phyloP scores from a whole-genome alignment of 2,888 invertebrate genomes.

The Xestia rhomboidea region DNA sequence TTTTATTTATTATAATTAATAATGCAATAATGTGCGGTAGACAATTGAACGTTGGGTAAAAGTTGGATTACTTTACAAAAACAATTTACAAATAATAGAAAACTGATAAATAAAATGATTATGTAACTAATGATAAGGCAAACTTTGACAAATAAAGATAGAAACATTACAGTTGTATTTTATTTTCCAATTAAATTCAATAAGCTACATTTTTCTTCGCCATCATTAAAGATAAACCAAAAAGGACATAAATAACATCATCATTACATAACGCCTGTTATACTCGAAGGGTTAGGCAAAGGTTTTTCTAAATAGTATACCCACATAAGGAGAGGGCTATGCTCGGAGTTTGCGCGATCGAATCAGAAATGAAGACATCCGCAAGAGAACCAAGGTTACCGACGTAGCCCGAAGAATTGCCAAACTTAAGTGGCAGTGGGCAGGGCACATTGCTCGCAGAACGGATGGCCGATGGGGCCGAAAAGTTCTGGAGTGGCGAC shows the following conservation, averaged over 20 bases:
- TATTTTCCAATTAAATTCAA: conserved; percentile 44
- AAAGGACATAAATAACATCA: not conserved
- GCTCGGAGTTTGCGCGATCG: too few species aligned
- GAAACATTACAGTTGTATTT: conserved; percentile 74
- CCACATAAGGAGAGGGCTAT: too few species aligned
- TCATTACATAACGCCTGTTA: not conserved
- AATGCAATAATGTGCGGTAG: conserved; percentile 55
- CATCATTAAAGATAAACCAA: not conserved
- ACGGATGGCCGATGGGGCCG: too few species aligned
- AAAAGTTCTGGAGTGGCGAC: too few species aligned
- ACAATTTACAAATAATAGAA: conserved; percentile 66
- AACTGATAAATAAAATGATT: conserved; percentile 69
- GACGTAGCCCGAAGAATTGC: too few species aligned
- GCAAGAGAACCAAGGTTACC: too few species aligned
- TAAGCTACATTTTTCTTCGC: not conserved
- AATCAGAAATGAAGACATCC: too few species aligned
- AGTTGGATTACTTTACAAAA: conserved; percentile 62
- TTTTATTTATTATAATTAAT: conserved; percentile 36
- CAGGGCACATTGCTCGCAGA: too few species aligned
- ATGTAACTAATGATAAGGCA: conserved; percentile 75
- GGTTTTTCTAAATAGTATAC: not conserved
- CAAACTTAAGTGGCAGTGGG: too few species aligned
- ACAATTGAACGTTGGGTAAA: conserved; percentile 56
- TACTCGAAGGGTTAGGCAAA: not conserved
- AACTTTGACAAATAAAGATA: conserved; percentile 90